Conservation (phyloP, 2,797 vertebrate species). For the Pampus argenteus region DNA sequence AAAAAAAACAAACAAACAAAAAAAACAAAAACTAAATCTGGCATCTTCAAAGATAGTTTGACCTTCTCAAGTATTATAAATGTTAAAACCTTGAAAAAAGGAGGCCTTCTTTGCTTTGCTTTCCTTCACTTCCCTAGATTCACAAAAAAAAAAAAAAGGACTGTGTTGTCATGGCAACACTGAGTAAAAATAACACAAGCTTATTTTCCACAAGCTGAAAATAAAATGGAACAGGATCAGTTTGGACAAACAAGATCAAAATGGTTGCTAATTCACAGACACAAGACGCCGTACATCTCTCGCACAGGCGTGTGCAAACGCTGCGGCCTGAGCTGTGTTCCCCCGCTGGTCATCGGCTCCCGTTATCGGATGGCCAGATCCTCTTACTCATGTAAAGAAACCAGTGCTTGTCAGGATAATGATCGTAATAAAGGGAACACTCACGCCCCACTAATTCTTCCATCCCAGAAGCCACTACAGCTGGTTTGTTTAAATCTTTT, state of each 20-base stretch:
- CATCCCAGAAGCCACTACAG: conserved; percentile 83
- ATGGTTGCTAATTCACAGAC: conserved; percentile 82
- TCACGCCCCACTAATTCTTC: conserved; percentile 87
- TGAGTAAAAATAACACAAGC: conserved; percentile 88
- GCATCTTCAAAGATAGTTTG: conserved; percentile 11
- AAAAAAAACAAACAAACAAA: too few species aligned
- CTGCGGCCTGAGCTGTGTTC: conserved; percentile 14
- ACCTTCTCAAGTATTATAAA: conserved; percentile 38
- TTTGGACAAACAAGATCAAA: conserved; percentile 84
- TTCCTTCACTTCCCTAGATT: conserved; percentile 72
- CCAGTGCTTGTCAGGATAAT: conserved; percentile 84
- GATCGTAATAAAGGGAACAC: conserved; percentile 84
- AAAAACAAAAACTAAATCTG: not conserved
- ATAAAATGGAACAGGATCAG: conserved; percentile 84
- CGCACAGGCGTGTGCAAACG: conserved; percentile 20
- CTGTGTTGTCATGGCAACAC: conserved; percentile 87
- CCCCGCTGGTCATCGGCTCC: conserved; percentile 62
- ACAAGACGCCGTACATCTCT: conserved; percentile 47
- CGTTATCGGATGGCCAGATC: conserved; percentile 69
- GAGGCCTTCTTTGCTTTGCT: conserved; percentile 64
- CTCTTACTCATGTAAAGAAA: conserved; percentile 78
- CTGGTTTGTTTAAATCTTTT: conserved; percentile 86
- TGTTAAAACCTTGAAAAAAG: conserved; percentile 45
- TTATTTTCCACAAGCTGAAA: conserved; percentile 85
- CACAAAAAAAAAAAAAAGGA: conserved; percentile 52